A percentile compares a stretch with the other conserved stretches of the same genome.
Conservation (phyloP, 2,113 vertebrate species). For the Promerops cafer region DNA sequence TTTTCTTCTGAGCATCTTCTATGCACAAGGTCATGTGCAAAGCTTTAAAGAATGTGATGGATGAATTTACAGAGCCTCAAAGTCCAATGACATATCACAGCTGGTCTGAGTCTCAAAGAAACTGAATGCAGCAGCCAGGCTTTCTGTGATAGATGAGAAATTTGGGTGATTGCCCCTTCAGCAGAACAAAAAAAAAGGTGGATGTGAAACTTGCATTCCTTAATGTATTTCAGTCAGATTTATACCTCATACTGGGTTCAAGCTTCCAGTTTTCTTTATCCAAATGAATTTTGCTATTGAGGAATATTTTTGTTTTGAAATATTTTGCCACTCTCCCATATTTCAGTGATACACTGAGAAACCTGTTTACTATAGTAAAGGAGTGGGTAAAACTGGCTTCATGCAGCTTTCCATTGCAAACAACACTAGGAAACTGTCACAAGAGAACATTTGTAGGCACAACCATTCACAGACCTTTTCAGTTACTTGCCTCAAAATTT, state of each 20-base stretch:
- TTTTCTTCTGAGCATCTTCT: background rate
- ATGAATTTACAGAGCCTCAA: conserved; percentile 40
- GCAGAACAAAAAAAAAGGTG: background rate
- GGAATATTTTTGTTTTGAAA: background rate
- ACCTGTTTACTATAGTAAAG: background rate
- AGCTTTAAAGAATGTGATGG: conserved; percentile 52
- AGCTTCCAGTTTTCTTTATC: background rate
- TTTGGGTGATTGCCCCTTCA: conserved; percentile 1
- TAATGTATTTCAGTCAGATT: background rate
- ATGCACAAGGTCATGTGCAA: conserved; percentile 5
- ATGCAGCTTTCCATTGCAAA: background rate
- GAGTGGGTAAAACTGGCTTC: background rate
- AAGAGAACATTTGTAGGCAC: background rate
- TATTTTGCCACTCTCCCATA: background rate
- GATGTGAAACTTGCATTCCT: background rate
- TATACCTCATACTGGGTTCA: background rate
- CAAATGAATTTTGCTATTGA: background rate
- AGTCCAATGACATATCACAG: conserved; percentile 48
- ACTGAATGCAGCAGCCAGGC: background rate
- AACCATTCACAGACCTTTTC: background rate
- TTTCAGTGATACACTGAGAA: background rate
- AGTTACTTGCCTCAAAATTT: background rate
- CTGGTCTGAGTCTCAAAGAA: conserved; percentile 35
- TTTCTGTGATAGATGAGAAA: background rate
- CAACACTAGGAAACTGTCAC: background rate